Evolutionary conservation across 2,888 invertebrate genomes (phyloP), one percentile per base, ranked within the genome.

Genomic region (Holacanthella duospinosa): DNA sequence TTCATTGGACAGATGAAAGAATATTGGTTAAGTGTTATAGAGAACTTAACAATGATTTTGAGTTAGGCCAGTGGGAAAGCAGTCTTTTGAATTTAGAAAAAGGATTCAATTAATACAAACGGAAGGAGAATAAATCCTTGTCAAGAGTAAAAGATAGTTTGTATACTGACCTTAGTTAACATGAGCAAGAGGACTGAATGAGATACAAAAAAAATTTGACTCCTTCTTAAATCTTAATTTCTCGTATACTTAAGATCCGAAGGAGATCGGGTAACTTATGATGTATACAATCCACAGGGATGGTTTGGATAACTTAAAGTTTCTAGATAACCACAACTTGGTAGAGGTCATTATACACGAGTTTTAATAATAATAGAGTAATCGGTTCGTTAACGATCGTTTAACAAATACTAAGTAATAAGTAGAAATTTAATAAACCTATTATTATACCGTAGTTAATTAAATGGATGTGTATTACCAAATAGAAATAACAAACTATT

Each of bases 241-340:
- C 21, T 48, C 48, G 48, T 48, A 48, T 48, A 48, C 48, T 48
- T 9, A 48, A 48, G 48, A 48, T 48, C 48, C 48, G 48, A 48
- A 48, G 48, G 48, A 48, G 48, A 48, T 48, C 48, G 48, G 48
- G 48, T 48, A 48, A 48, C 48, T 48, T 48, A 48, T 4, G 4
- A 4, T 48, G 48, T 48, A 21, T 48, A 48, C 48, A 48, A 48
- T 48, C n/a, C 21, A 48, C 19, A n/a, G 19, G 21, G 4, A 16
- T 4, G 48, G 6, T 48, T 21, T n/a, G 6, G 21, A 48, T 48
- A 48, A 21, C 21, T 48, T 48, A 48, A 48, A 21, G 12, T 4
- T 48, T n/a, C 48, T 21, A n/a, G n/a, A n/a, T n/a, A n/a, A n/a
- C n/a, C n/a, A n/a, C n/a, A n/a, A n/a, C n/a, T n/a, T n/a, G n/a